Conservation (phyloP, 1,140 invertebrate species). For the Charaxes varanes region DNA sequence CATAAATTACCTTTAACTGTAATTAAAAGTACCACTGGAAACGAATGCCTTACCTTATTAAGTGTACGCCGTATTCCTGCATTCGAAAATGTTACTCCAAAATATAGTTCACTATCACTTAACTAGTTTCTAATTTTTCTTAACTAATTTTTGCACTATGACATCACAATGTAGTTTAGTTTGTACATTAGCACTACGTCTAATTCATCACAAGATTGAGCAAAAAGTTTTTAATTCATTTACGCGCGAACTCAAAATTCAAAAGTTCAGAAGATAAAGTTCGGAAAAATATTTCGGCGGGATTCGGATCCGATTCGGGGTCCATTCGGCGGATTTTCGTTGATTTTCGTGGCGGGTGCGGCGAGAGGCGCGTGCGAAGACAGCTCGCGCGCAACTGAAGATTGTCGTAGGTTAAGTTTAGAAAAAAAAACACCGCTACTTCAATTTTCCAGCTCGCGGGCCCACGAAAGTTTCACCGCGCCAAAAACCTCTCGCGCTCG, state of each 20-base stretch:
- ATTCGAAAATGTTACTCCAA: constrained; percentile 18
- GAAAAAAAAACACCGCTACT: constrained; percentile 57
- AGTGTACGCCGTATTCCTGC: constrained; percentile 45
- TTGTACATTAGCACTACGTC: constrained; percentile 59
- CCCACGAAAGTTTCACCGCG: constrained; percentile 38
- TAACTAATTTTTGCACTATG: constrained; percentile 60
- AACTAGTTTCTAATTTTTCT: constrained; percentile 33
- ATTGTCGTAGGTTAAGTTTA: constrained; percentile 65
- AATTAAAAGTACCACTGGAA: constrained; percentile 20
- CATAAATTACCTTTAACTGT: constrained; percentile 39
- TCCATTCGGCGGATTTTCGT: constrained; percentile 51
- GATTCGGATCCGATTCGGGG: constrained; percentile 26
- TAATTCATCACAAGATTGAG: constrained; percentile 64
- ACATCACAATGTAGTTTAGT: constrained; percentile 52
- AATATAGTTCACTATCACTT: constrained; percentile 48
- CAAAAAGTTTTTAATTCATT: constrained; percentile 47
- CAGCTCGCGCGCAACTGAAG: constrained; percentile 66
- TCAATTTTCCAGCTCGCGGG: constrained; percentile 50
- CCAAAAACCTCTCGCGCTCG: constrained; percentile 35
- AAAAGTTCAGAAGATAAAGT: constrained; percentile 37
- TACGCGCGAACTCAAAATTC: constrained; percentile 36
- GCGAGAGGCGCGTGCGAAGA: constrained; percentile 49
- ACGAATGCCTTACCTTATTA: constrained; percentile 40
- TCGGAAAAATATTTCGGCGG: constrained; percentile 38
- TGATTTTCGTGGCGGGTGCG: constrained; percentile 29